Evolutionary conservation across 2,113 vertebrate genomes (phyloP), one percentile per base, ranked within the genome.

Genomic region (Falco punctatus): DNA sequence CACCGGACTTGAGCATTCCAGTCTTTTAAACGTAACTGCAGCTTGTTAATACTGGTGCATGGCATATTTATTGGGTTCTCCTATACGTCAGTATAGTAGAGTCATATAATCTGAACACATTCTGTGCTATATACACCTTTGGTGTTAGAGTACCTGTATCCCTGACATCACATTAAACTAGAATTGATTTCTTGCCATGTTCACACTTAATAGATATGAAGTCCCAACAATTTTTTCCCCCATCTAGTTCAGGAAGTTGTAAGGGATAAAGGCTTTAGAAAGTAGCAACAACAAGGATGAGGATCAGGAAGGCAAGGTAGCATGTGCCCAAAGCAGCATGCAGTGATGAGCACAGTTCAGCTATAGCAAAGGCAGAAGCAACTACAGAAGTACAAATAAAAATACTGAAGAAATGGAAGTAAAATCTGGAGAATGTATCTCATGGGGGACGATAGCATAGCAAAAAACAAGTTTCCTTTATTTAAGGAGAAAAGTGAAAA

Each of bases 41-140:
- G 38, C 52, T 81, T 59, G 44, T 46, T 55, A 22, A 3, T 40
- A 30, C 57, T 77, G 1, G 0, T 35, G 13, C 26, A 9, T 28
- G 16, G 61, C 52, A 11, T 44, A 35, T 59, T 71, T 66, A 17
- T 6, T 35, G 55, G 84, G 44, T 52, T 90, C 61, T 55, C 5
- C 27, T 59, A 0, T 13, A 33, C 1, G 2, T 54, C 30, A 51
- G 8, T 28, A 4, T 10, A 66, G 46, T 48, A 6, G 62, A 0
- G 21, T 55, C 3, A 13, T 65, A 27, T 5, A 54, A 64, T 28
- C 33, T 65, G 38, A 86, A 35, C 2, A 3, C 9, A 6, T 42
- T 80, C 73, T 30, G 51, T 77, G 54, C 44, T 82, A 0, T 46
- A 20, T 58, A 23, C 18, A 8, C 15, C 38, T 42, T 18, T 67